Base-by-base conservation (phyloP, 2,888 invertebrate species). In the Himalopsyche japonica region DNA sequence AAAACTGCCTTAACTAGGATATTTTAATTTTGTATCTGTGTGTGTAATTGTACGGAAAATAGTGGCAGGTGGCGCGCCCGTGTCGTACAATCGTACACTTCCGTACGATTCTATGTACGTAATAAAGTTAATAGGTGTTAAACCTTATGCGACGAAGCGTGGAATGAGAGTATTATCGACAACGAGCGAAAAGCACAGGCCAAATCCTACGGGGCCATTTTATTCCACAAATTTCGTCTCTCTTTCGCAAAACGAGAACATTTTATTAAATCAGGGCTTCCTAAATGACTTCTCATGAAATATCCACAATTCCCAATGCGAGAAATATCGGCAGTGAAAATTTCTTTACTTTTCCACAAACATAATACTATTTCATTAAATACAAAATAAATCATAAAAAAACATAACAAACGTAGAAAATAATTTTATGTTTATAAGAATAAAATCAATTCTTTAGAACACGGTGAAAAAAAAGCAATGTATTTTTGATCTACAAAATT, bases 31-130 rank as follows among this genome's bases (percentile, higher is more conserved):
- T 48, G 43, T 43, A 43, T 43, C 43, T 80, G 49, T 82, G 79
- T 8, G 81, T 43, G 80, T 85, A 83, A 82, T 84, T 87, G 85
- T 76, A 81, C 64, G 79, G 83, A 83, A 79, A 85, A 64, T 57
- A 78, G 70, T 24, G 80, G 77, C 82, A 80, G 80, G 82, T 80
- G 85, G 80, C 64, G 64, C 47, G 34, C 48, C 48, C 30, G 77
- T 70, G 43, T 32, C 57, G 37, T 49, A 20, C 20, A 77, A 34
- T 34, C 20, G 77, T 34, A 77, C 27, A 30, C 70, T 15, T 30
- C 24, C 27, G 70, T 30, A 37, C 77, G 77, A 32, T 20, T 34
- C 77, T 37, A 37, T 27, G 37, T 37, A 77, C 34, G 77, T 43
- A 77, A 77, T 43, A 43, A 77, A 77, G 32, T 49, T 78, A 82